These are phyloP conservation scores for Mola mola DNA, from an alignment of 2,113 vertebrate genomes.

Conservation along the genomic window DNA sequence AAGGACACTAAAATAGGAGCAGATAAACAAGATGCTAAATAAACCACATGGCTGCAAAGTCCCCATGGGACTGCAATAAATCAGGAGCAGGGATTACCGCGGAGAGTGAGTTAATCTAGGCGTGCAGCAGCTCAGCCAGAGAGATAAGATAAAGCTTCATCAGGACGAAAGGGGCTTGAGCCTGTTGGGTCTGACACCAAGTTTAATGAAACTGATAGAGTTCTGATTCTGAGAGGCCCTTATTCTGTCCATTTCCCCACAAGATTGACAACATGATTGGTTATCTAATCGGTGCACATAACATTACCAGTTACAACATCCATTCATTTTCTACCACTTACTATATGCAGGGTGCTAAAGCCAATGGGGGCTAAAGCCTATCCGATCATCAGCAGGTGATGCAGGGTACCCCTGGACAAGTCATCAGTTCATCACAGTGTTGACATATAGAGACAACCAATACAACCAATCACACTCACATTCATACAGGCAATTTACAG, in stretches of 20 bases:
- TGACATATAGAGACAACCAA: no score
- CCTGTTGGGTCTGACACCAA: conserved; percentile 16
- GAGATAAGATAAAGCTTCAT: conserved; percentile 45
- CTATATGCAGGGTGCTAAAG: no score
- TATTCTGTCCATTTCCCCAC: conserved; percentile 6
- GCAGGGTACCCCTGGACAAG: no score
- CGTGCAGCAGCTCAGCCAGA: conserved; percentile 38
- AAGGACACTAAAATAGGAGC: neutral
- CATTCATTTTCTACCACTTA: no score
- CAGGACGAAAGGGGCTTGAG: conserved; percentile 13
- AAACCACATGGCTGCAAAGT: conserved; percentile 33
- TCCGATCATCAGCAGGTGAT: no score
- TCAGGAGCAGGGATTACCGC: conserved; percentile 65
- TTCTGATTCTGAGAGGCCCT: neutral
- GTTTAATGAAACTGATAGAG: conserved; percentile 25
- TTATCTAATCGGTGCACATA: conserved; percentile 17
- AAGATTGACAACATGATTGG: neutral
- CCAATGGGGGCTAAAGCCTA: no score
- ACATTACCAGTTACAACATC: no score
- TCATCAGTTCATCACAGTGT: no score
- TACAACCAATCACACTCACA: no score
- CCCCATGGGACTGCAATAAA: conserved; percentile 53
- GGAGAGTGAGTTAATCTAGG: conserved; percentile 65
- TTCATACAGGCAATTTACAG: no score
- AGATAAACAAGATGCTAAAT: conserved; percentile 27